A percentile compares a stretch with the other conserved stretches of the same genome.
Conservation (phyloP, 2,113 vertebrate genomes). For the Prinia subflava region DNA sequence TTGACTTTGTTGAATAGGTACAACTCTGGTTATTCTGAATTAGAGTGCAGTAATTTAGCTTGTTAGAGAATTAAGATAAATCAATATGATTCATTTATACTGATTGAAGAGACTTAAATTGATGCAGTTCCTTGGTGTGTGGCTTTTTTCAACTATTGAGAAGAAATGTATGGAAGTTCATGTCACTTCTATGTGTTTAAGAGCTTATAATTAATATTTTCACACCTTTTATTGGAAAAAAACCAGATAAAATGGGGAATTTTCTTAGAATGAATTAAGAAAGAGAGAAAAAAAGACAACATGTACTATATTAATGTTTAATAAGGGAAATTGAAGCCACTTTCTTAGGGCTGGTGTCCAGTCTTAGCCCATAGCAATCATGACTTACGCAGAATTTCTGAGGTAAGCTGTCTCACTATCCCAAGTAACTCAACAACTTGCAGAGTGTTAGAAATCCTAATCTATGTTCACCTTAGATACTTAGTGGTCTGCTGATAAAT, state of each 20-base stretch:
- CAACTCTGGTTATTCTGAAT: not conserved
- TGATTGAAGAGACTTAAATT: not conserved
- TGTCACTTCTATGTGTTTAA: not conserved
- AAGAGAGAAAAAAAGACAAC: not conserved
- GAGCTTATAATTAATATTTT: not conserved
- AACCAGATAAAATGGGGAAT: not conserved
- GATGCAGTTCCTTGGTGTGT: not conserved
- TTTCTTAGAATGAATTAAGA: not conserved
- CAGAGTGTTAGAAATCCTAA: not conserved
- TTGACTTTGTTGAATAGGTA: not conserved
- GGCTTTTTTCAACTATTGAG: not conserved
- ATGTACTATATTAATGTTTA: not conserved
- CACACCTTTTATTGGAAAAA: not conserved
- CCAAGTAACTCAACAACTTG: not conserved
- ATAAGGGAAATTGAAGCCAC: not conserved
- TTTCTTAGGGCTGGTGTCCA: not conserved
- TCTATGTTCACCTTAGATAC: not conserved
- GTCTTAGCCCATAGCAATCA: not conserved
- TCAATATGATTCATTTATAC: conserved; percentile 9
- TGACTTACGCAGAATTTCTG: not conserved
- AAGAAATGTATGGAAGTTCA: not conserved
- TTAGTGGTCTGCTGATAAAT: not conserved
- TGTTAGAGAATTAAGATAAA: conserved; percentile 1
- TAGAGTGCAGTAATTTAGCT: not conserved
- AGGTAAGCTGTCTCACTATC: not conserved